Evolutionary conservation across 2,888 invertebrate species (phyloP), one percentile per base, ranked within the genome.

Genomic region (Dynastes hyllus): DNA sequence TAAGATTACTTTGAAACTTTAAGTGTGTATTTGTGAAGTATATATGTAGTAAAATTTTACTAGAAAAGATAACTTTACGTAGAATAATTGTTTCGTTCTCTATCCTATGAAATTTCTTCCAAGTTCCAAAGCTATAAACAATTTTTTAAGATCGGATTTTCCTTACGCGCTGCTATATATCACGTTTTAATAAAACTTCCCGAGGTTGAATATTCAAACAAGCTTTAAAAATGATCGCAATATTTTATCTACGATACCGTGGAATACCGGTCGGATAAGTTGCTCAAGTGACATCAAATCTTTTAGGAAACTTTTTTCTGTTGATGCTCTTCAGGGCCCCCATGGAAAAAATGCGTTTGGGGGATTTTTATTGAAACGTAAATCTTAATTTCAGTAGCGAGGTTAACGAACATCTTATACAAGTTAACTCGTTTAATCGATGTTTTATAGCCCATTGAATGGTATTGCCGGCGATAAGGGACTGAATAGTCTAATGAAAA

Each of bases 151-250:
- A 69, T 69, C 67, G 45, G 37, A 69, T 69, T 50, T 50, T 50
- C 32, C 67, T 13, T 22, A 51, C 51, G 29, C 29, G 4, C 37
- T 32, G 29, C 55, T 71, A 76, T 76, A 76, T 50, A 76, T 76
- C 76, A 76, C 53, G 29, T 63, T 77, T 77, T 77, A 77, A 77
- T 76, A 76, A 77, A 77, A 77, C 67, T 77, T 77, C 32, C n/a
- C 67, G 45, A 77, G 53, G 67, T 69, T 69, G 67, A 77, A 67
- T 77, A 67, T 77, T 67, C 53, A 58, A 77, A 77, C 61, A 45
- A 67, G 55, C 45, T 77, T 77, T 61, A 77, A 77, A 77, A 77
- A 67, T 77, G 77, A 67, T 77, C 67, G 67, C 55, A 45, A 67
- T 67, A 77, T 77, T 67, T 77, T 55, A 77, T 77, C 69, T 69